Conservation (phyloP, 2,888 invertebrate genomes). For the Dorcus hopei region DNA sequence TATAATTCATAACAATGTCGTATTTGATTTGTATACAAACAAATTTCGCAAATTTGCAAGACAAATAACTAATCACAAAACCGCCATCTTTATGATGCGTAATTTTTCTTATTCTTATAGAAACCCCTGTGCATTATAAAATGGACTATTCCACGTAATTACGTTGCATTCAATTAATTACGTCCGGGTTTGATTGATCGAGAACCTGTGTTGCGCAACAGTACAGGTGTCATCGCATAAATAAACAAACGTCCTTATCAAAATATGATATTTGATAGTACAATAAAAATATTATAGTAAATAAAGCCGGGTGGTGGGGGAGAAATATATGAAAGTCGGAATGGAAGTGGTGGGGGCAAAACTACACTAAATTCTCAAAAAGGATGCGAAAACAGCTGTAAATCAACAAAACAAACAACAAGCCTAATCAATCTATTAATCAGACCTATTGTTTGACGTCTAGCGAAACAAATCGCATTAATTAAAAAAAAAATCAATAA, state of each 20-base stretch:
- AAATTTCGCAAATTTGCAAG: slow-evolving; percentile 47
- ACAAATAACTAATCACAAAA: slow-evolving; percentile 43
- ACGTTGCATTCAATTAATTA: slow-evolving; percentile 10
- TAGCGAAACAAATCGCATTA: not conserved
- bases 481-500: slow-evolving; percentile 44
- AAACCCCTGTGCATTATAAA: slow-evolving; percentile 32
- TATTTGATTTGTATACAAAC: slow-evolving; percentile 43
- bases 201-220: too few species aligned
- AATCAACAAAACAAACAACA: slow-evolving; percentile 9
- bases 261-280: too few species aligned
- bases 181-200: too few species aligned
- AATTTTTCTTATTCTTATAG: slow-evolving; percentile 28
- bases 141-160: slow-evolving; percentile 39
- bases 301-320: slow-evolving; percentile 13
- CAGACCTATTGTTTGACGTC: too few species aligned
- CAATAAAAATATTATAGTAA: slow-evolving; percentile 18
- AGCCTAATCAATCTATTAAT: not conserved
- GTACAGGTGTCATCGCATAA: too few species aligned
- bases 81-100: slow-evolving; percentile 46
- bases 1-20: too few species aligned
- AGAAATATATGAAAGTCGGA: slow-evolving; percentile 3
- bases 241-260: not conserved
- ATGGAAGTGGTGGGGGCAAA: slow-evolving; percentile 25
- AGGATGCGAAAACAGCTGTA: slow-evolving; percentile 34
- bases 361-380: slow-evolving; percentile 39